A percentile compares a stretch with the other conserved stretches of the same genome.
Evolutionary conservation across 2,113 vertebrate genomes (phyloP).

Genomic region (Cinclus cinclus): DNA sequence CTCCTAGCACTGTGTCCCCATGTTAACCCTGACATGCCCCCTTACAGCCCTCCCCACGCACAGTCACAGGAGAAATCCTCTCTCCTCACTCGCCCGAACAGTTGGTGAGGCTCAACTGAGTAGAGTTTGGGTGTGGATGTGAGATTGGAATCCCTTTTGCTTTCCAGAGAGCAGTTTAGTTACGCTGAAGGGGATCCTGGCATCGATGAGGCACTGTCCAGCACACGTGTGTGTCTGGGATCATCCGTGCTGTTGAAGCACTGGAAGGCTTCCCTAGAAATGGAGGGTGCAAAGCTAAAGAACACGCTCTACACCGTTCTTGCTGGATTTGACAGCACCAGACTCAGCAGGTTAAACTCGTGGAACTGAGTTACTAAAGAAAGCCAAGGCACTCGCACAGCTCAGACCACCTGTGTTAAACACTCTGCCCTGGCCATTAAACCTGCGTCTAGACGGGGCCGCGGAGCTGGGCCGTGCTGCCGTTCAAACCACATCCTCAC

Average conservation of each 20-base stretch:
- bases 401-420: constrained; percentile 3
- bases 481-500: constrained; percentile 48
- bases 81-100: neutral
- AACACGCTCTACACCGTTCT: neutral
- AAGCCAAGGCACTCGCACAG: neutral
- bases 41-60: rapidly evolving
- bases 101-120: neutral
- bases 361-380: neutral
- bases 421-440: neutral
- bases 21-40: rapidly evolving
- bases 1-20: neutral
- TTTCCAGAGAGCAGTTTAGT: neutral
- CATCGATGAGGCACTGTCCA: rapidly evolving
- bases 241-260: rapidly evolving
- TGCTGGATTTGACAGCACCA: neutral
- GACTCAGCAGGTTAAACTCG: neutral
- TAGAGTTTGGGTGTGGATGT: rapidly evolving
- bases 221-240: neutral
- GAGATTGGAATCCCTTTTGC: neutral
- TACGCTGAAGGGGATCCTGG: neutral
- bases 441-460: constrained; percentile 1
- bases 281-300: neutral
- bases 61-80: rapidly evolving
- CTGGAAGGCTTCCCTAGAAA: neutral
- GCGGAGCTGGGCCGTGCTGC: neutral